A percentile compares a stretch with the other conserved stretches of the same genome.
Conservation (phyloP, 1,140 invertebrate genomes). For the Zaprionus gabonicus region DNA sequence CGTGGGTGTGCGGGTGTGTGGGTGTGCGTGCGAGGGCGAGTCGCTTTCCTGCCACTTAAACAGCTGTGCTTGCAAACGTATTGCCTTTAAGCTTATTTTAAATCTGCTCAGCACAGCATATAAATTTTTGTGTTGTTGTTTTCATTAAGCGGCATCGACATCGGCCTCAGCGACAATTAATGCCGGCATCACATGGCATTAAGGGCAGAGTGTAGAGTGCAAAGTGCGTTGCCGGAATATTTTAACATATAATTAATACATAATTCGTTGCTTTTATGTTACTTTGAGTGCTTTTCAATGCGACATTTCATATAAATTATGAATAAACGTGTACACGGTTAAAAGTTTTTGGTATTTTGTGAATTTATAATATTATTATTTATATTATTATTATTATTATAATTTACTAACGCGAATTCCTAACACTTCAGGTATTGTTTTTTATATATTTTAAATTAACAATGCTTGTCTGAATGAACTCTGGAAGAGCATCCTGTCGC, state of each 20-base stretch:
- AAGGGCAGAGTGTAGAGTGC: slow-evolving; percentile 10
- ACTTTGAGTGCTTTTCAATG: neutral
- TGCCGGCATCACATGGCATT: slow-evolving; percentile 23
- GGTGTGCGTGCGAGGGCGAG: slow-evolving; percentile 30
- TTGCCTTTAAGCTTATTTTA: slow-evolving; percentile 59
- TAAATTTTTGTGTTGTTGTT: slow-evolving; percentile 24
- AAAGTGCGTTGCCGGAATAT: slow-evolving; percentile 3
- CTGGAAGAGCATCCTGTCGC: no score
- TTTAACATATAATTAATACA: slow-evolving; percentile 8
- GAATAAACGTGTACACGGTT: neutral
- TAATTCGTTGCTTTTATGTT: neutral
- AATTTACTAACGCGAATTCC: neutral
- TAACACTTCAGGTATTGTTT: no score
- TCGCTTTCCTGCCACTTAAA: slow-evolving; percentile 56
- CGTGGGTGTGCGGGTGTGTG: slow-evolving; percentile 2
- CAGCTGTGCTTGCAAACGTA: slow-evolving; percentile 63
- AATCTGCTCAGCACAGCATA: slow-evolving; percentile 32
- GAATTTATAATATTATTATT: neutral
- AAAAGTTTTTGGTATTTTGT: slow-evolving; percentile 3
- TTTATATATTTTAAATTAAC: no score
- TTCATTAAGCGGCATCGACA: slow-evolving; percentile 16
- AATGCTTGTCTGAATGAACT: no score
- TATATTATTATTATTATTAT: neutral
- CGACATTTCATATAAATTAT: neutral
- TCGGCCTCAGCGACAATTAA: slow-evolving; percentile 25